These are phyloP conservation scores for Microcebus ravelobensis DNA, from an alignment of 2,113 vertebrate species.

Conservation along the genomic window DNA sequence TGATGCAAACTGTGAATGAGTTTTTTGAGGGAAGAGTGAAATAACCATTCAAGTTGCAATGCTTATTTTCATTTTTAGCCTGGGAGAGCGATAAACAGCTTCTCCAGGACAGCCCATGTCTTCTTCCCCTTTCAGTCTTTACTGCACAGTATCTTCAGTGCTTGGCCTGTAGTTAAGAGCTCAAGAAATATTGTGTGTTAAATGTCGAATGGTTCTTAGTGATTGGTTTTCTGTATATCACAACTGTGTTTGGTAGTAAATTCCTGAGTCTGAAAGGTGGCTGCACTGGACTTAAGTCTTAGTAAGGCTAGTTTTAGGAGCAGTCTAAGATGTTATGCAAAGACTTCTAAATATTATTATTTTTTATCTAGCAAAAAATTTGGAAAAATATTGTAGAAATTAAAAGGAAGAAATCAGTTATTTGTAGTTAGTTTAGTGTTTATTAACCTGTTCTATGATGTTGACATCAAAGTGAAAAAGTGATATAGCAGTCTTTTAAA, in stretches of 20 bases:
- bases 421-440: neutral
- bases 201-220: neutral
- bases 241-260: neutral
- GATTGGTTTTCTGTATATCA: neutral
- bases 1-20: neutral
- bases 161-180: neutral
- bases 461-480: neutral
- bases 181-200: neutral
- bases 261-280: neutral
- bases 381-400: slow-evolving; percentile 49
- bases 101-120: neutral
- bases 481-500: neutral
- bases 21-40: slow-evolving; percentile 6
- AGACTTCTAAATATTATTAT: neutral
- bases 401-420: neutral
- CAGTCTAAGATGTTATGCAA: slow-evolving; percentile 15
- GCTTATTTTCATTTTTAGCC: slow-evolving; percentile 30
- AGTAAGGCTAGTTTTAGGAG: slow-evolving; percentile 15
- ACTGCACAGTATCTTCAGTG: neutral
- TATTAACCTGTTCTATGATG: neutral
- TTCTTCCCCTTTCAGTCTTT: neutral
- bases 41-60: slow-evolving; percentile 8
- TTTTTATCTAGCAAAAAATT: neutral
- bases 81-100: neutral
- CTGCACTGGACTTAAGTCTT: neutral